Conservation (phyloP, 2,113 vertebrate species). For the Amblyopsis rosae region DNA sequence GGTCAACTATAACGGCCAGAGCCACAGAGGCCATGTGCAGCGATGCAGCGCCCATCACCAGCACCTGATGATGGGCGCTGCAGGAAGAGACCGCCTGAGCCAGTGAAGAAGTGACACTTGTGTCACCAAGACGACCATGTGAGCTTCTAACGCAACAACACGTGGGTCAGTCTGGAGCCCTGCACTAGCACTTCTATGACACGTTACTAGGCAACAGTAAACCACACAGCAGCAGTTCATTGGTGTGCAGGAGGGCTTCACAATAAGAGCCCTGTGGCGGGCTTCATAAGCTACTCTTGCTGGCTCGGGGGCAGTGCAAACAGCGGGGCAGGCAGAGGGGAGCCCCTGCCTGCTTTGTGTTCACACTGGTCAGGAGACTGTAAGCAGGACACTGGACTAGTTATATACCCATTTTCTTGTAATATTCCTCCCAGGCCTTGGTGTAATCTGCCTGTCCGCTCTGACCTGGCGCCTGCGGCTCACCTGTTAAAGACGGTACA, state of each 20-base stretch:
- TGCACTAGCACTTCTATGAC: too few species aligned
- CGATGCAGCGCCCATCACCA: too few species aligned
- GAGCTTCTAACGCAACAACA: too few species aligned
- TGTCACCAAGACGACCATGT: too few species aligned
- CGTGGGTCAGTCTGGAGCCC: too few species aligned
- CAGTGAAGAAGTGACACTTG: too few species aligned
- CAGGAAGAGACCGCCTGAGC: too few species aligned
- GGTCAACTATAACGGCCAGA: too few species aligned
- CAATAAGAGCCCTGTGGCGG: conserved; percentile 25
- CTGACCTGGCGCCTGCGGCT: conserved; percentile 95
- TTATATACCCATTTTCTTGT: conserved; percentile 97
- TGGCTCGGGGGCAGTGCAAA: conserved; percentile 66
- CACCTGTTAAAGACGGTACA: conserved; percentile 87
- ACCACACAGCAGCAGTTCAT: conserved; percentile 20
- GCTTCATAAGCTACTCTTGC: conserved; percentile 40
- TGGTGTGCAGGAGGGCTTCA: conserved; percentile 32
- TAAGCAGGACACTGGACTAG: conserved; percentile 69
- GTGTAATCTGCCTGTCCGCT: conserved; percentile 98
- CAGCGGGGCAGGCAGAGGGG: conserved; percentile 48
- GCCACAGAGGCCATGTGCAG: too few species aligned
- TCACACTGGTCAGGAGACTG: conserved; percentile 1
- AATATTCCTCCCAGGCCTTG: conserved; percentile 99
- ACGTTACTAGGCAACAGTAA: conserved; percentile 16
- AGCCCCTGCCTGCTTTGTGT: too few species aligned
- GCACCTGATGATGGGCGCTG: too few species aligned